Conservation (phyloP, 2,797 vertebrate species). For the Nannoperca obscura region DNA sequence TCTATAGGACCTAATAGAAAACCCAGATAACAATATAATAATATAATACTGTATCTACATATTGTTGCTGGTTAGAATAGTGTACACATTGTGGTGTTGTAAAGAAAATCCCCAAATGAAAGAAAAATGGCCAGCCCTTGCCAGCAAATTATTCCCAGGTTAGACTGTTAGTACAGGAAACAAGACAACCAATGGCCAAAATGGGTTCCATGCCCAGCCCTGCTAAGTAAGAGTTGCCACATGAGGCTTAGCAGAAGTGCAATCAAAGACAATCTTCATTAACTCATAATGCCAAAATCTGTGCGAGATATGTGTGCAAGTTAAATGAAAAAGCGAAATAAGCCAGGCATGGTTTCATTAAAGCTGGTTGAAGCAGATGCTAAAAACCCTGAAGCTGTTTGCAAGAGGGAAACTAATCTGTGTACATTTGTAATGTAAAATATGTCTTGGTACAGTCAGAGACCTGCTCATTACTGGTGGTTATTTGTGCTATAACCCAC, state of each 20-base stretch:
- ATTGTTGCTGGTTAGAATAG: neutral
- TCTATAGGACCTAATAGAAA: neutral
- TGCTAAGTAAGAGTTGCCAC: conserved; percentile 79
- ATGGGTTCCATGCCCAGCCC: conserved; percentile 79
- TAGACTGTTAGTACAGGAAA: conserved; percentile 65
- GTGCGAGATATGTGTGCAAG: conserved; percentile 20
- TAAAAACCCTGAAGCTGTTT: conserved; percentile 21
- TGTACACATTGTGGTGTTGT: neutral
- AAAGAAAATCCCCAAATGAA: conserved; percentile 36
- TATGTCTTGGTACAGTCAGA: neutral
- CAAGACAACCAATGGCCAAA: conserved; percentile 69
- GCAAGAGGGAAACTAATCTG: neutral
- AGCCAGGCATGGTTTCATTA: conserved; percentile 19
- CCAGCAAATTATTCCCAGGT: conserved; percentile 75
- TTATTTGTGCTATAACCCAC: neutral
- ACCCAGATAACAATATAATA: neutral
- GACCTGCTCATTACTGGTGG: neutral
- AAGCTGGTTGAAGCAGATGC: conserved; percentile 18
- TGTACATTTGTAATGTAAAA: neutral
- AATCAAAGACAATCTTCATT: conserved; percentile 69
- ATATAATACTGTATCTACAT: neutral
- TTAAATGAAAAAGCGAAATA: conserved; percentile 14
- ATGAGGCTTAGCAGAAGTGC: conserved; percentile 67
- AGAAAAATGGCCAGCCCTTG: conserved; percentile 45
- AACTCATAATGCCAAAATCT: conserved; percentile 62